Base-by-base conservation (phyloP, 30 jellyfish, hydroid and myxozoan species). In the Aurelia sp. region DNA sequence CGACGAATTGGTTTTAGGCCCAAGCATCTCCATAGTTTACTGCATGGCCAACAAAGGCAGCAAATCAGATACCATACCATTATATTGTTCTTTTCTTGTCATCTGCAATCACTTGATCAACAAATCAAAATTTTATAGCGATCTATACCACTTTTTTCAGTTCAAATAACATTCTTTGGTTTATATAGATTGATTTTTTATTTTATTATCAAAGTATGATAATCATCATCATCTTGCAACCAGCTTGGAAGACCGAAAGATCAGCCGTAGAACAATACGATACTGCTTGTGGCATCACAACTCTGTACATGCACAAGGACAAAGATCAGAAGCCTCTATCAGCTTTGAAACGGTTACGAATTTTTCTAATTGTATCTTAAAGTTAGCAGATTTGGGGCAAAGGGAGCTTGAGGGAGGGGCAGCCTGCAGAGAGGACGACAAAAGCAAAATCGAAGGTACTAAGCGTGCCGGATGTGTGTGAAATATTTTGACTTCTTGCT, bases 1-100 rank as follows among this genome's bases (percentile, higher is more conserved):
- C 76, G 92, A 16, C 86, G 87, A 1, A 87, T 59, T 55, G 85
- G 92, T 30, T 44, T 71, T 48, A 74, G 68, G 22, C 82, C 84
- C n/a, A 86, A 75, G 19, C 82, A 69, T 12, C 62, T 71, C 98
- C 96, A 93, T n/a, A 70, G 51, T 27, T 23, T 20, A 2, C 74
- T 65, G 31, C 89, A 73, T 31, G 97, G 96, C 92, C 94, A 93
- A 53, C 83, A 77, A n/a, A 70, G 48, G 63, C 89, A 65, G 67
- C 90, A 87, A 50, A 22, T 73, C 30, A 40, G 37, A 41, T 66
- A 11, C 73, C 52, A 19, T 37, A 27, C 83, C 58, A 72, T 16
- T 69, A 60, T 73, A 27, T 8, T 7, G 20, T 16, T 66, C 22
- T 21, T 18, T 66, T 66, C 23, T 66, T 44, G 55, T 44, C 55